Evolutionary conservation across 2,888 invertebrate genomes (phyloP).

Genomic region (Hoplodrina ambigua): DNA sequence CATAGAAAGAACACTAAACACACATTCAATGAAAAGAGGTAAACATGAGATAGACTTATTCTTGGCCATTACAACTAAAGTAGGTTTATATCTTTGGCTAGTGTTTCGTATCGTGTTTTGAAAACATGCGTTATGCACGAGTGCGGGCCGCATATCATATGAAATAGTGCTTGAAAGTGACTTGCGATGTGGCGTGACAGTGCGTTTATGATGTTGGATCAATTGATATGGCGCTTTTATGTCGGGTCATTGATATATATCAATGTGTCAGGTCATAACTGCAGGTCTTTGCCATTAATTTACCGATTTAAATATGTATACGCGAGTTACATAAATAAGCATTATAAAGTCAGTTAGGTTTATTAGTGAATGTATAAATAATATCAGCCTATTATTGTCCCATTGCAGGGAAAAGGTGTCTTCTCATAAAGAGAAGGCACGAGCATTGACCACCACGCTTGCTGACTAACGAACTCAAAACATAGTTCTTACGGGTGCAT

Average conservation of each 20-base stretch:
- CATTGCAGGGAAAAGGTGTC: no score
- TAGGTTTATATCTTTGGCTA: slow-evolving; percentile 41
- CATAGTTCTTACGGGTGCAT: no score
- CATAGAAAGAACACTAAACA: slow-evolving; percentile 24
- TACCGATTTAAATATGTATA: no score
- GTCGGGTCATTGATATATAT: not conserved
- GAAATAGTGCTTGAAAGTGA: slow-evolving; percentile 41
- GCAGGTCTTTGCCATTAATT: no score
- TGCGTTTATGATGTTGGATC: slow-evolving; percentile 6
- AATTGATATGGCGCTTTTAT: not conserved
- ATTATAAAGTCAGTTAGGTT: no score
- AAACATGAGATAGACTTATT: slow-evolving; percentile 5
- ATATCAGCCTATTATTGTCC: no score
- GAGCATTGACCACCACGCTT: no score
- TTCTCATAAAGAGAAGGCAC: no score
- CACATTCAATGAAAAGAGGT: slow-evolving; percentile 15
- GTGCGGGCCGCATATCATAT: slow-evolving; percentile 3
- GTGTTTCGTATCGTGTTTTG: not conserved
- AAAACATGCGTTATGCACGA: slow-evolving; percentile 8
- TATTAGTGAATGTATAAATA: no score
- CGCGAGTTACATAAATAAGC: no score
- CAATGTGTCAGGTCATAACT: not conserved
- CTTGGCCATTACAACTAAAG: slow-evolving; percentile 26
- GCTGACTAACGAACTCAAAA: no score
- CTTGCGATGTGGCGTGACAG: slow-evolving; percentile 7